Evolutionary conservation across 53 echinoderm and acorn worm species (phyloP).

Genomic region (Zoroaster sp.): DNA sequence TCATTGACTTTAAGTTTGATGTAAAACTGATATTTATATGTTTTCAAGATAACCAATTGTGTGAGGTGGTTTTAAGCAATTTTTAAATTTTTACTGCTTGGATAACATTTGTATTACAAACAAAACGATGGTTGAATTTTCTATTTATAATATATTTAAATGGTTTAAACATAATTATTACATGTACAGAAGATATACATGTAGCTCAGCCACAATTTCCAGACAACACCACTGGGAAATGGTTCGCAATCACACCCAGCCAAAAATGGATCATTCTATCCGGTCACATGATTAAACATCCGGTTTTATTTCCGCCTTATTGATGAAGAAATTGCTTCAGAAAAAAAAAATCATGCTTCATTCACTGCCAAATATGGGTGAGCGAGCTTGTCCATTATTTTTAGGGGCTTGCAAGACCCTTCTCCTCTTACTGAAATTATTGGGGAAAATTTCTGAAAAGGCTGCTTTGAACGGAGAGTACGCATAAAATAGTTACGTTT

Average conservation of each 20-base stretch:
- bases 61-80: too few species aligned
- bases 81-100: too few species aligned
- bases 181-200: too few species aligned
- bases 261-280: slow-evolving; percentile 42
- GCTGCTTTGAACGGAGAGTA: not conserved
- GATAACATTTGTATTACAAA: too few species aligned
- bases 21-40: too few species aligned
- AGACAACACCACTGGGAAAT: not conserved
- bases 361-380: slow-evolving; percentile 35
- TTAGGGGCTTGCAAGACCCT: not conserved
- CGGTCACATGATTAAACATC: slow-evolving; percentile 63
- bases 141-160: too few species aligned
- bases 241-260: not conserved
- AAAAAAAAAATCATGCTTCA: slow-evolving; percentile 18
- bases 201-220: too few species aligned
- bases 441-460: not conserved
- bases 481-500: too few species aligned
- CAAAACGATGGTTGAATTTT: too few species aligned
- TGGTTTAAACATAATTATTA: too few species aligned
- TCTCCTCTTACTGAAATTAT: not conserved
- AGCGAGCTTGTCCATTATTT: not conserved
- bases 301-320: slow-evolving; percentile 39
- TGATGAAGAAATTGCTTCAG: slow-evolving; percentile 35
- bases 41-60: too few species aligned
- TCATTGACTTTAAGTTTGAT: too few species aligned